Conservation (phyloP, 2,797 vertebrate species). For the Cheirogaleus major region DNA sequence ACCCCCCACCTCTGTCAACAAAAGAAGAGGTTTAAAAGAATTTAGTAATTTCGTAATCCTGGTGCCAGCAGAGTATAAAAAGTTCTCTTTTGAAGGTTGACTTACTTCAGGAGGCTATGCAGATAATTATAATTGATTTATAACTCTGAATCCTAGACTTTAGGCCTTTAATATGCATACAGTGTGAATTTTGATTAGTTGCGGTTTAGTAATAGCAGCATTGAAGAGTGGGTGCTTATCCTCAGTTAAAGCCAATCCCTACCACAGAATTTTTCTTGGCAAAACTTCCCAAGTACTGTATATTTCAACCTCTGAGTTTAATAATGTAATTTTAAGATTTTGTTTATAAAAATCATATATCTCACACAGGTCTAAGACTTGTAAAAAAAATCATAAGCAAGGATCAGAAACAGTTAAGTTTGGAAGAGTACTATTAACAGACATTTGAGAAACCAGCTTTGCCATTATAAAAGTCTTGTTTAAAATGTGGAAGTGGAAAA, state of each 20-base stretch:
- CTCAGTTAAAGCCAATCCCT: background rate
- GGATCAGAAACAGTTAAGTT: background rate
- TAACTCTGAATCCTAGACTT: background rate
- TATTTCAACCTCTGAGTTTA: background rate
- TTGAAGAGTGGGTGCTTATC: background rate
- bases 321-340: background rate
- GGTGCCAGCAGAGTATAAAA: background rate
- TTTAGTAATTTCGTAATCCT: background rate
- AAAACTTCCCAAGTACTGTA: background rate
- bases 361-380: too few species aligned
- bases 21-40: background rate
- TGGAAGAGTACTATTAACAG: background rate
- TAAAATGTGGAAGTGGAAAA: background rate
- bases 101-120: background rate
- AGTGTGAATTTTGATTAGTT: background rate
- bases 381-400: background rate
- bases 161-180: background rate
- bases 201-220: background rate
- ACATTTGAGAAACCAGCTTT: background rate
- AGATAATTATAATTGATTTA: background rate
- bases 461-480: background rate
- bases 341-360: background rate
- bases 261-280: background rate
- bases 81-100: background rate
- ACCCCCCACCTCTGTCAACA: background rate